These are phyloP conservation scores for Agrypnia vestita DNA, from an alignment of 1,140 invertebrate species.

Conservation along the genomic window DNA sequence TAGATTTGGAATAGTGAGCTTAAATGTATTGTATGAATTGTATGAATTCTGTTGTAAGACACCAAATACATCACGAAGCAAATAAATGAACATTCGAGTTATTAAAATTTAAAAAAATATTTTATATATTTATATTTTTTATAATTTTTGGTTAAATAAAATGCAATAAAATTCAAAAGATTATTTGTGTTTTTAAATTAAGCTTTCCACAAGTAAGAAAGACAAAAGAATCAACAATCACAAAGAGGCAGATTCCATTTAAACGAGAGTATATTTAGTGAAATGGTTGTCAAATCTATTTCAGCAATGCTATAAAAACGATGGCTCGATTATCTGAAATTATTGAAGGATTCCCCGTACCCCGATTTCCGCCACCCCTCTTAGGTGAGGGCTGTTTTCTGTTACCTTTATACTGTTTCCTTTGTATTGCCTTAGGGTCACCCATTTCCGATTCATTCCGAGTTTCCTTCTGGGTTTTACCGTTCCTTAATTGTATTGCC, in stretches of 20 bases:
- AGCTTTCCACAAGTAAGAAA: not conserved
- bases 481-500: conserved; percentile 40
- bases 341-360: not conserved
- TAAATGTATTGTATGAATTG: too few relatives aligned
- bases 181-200: too few relatives aligned
- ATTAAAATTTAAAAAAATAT: too few relatives aligned
- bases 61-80: too few relatives aligned
- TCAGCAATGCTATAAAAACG: conserved; percentile 7
- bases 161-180: too few relatives aligned
- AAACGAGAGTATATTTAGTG: not conserved
- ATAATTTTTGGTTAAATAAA: too few relatives aligned
- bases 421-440: conserved; percentile 5
- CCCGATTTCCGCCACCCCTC: not conserved
- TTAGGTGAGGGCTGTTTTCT: conserved; percentile 1
- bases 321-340: conserved; percentile 27
- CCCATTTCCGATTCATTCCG: conserved; percentile 28
- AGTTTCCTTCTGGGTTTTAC: conserved; percentile 3
- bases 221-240: not conserved
- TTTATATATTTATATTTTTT: too few relatives aligned
- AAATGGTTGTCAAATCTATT: conserved; percentile 27
- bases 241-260: not conserved
- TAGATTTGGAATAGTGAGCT: too few relatives aligned
- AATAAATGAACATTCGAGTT: too few relatives aligned
- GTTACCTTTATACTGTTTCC: conserved; percentile 6
- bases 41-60: too few relatives aligned